Evolutionary conservation across 2,888 invertebrate species (phyloP).

Genomic region (Pammene fasciana): DNA sequence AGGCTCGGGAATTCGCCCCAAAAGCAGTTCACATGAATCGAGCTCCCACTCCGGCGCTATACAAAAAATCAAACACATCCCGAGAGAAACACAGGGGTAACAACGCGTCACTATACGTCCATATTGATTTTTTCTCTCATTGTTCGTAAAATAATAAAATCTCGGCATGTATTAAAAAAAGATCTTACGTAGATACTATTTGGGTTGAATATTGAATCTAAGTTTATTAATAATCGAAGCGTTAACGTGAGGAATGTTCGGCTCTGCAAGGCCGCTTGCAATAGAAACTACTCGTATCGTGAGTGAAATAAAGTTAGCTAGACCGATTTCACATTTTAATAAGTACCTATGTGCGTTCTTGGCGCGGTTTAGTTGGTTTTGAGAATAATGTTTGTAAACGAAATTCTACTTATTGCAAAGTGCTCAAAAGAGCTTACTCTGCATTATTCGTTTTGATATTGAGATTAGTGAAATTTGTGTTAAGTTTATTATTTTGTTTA

Average conservation of each 20-base stretch:
- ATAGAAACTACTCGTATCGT: constrained; percentile 80
- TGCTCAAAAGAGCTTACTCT: not conserved
- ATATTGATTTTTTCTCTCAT: constrained; percentile 83
- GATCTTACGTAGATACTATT: constrained; percentile 74
- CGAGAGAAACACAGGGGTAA: constrained; percentile 84
- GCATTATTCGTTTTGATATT: not conserved
- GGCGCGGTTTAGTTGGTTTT: constrained; percentile 19
- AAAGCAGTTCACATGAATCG: constrained; percentile 83
- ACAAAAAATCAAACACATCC: constrained; percentile 83
- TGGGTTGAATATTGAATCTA: constrained; percentile 77
- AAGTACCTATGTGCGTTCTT: constrained; percentile 47
- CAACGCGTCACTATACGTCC: constrained; percentile 79
- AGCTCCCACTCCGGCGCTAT: constrained; percentile 79
- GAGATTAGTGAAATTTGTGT: constrained; percentile 9
- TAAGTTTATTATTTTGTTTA: constrained; percentile 46
- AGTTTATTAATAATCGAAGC: constrained; percentile 82
- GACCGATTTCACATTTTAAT: constrained; percentile 75
- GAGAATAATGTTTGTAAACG: constrained; percentile 8
- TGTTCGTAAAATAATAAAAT: constrained; percentile 81
- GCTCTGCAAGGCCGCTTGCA: constrained; percentile 80
- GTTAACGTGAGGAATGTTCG: constrained; percentile 81
- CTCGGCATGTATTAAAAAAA: constrained; percentile 70
- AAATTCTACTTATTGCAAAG: not conserved
- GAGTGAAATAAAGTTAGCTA: constrained; percentile 78
- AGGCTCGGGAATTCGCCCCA: constrained; percentile 84